Evolutionary conservation across 1,140 invertebrate species (phyloP).

Genomic region (Xylocopa sonorina): DNA sequence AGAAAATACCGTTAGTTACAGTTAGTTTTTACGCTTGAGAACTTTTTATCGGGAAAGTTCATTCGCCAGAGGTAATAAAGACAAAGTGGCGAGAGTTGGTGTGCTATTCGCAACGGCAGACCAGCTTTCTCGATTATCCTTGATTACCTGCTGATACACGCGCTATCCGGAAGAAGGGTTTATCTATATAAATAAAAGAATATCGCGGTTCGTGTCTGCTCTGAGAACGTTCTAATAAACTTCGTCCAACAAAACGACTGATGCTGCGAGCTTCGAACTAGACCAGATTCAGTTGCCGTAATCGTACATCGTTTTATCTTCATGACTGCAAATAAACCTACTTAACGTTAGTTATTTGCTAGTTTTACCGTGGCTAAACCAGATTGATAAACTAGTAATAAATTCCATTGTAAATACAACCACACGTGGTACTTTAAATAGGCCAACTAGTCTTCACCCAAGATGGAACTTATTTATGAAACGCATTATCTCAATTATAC

Average conservation of each 20-base stretch:
- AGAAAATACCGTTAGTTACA: not conserved
- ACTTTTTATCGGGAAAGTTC: slow-evolving; percentile 12
- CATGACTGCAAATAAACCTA: not conserved
- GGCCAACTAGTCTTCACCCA: not conserved
- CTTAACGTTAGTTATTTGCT: not conserved
- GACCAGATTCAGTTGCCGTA: not conserved
- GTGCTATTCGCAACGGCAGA: not conserved
- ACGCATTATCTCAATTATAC: not conserved
- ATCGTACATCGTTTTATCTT: not conserved
- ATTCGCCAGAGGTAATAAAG: slow-evolving; percentile 4
- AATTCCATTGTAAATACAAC: not conserved
- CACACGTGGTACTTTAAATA: not conserved
- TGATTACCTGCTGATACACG: not conserved
- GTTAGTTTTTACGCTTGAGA: not conserved
- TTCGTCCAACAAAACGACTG: not conserved
- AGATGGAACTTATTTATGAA: not conserved
- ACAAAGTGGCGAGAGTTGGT: not conserved
- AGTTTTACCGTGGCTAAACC: not conserved
- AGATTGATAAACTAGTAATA: not conserved
- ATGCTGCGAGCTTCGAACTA: not conserved
- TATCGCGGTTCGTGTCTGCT: not conserved
- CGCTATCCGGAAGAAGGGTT: not conserved
- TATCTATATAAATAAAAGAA: not conserved
- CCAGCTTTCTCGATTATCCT: slow-evolving; percentile 6
- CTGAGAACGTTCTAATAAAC: not conserved